A percentile compares a stretch with the other conserved stretches of the same genome.
phyloP scores from a whole-genome alignment of 2,888 invertebrate species.

The Marronus borbonicus region DNA sequence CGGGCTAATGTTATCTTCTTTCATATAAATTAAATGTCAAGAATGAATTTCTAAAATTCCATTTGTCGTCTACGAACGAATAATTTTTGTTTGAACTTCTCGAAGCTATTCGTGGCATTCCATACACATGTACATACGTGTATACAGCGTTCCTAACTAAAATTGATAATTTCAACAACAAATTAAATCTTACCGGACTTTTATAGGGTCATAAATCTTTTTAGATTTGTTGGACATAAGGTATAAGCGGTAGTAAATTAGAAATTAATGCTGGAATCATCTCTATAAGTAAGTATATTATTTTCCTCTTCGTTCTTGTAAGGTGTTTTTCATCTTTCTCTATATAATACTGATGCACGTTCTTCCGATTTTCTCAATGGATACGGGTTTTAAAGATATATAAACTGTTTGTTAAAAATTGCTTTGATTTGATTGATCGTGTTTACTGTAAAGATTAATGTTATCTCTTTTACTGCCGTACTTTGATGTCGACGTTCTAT shows the following conservation, averaged over 20 bases:
- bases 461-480: conserved; percentile 48
- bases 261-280: conserved; percentile 32
- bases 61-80: neutral
- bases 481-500: conserved; percentile 53
- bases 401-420: conserved; percentile 47
- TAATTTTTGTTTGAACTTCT: conserved; percentile 2
- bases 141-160: conserved; percentile 22
- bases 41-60: conserved; percentile 6
- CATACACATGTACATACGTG: neutral
- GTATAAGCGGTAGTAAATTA: conserved; percentile 30
- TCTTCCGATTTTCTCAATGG: conserved; percentile 12
- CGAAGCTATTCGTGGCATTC: neutral
- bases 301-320: conserved; percentile 16
- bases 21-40: conserved; percentile 28
- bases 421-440: conserved; percentile 52
- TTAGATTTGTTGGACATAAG: conserved; percentile 27
- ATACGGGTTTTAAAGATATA: conserved; percentile 14
- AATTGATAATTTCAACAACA: conserved; percentile 41
- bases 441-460: conserved; percentile 52
- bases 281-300: conserved; percentile 32
- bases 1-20: neutral
- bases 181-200: conserved; percentile 41
- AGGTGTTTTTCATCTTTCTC: conserved; percentile 27
- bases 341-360: neutral
- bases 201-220: conserved; percentile 41